phyloP scores from a whole-genome alignment of 1,140 invertebrate species.

The Pachypsylla venusta region DNA sequence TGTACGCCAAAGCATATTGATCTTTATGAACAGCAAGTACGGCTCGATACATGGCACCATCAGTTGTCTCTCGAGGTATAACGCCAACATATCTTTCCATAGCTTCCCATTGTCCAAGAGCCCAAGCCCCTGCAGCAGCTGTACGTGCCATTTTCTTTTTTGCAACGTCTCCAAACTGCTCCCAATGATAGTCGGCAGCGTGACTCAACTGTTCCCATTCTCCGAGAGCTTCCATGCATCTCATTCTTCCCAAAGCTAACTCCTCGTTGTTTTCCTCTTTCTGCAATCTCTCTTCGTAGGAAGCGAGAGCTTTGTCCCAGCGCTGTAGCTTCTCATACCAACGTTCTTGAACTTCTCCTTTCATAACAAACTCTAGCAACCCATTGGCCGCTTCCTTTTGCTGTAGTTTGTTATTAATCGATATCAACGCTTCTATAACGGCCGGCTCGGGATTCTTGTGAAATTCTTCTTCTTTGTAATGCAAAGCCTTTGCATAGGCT shows the following conservation, averaged over 20 bases:
- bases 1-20: slow-evolving; percentile 51
- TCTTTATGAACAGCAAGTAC: slow-evolving; percentile 83
- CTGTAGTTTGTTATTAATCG: slow-evolving; percentile 97
- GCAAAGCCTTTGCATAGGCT: slow-evolving; percentile 87
- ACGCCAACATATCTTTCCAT: slow-evolving; percentile 78
- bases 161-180: slow-evolving; percentile 45
- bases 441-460: slow-evolving; percentile 50
- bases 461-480: slow-evolving; percentile 98
- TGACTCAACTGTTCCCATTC: slow-evolving; percentile 86
- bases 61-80: slow-evolving; percentile 77
- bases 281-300: slow-evolving; percentile 58
- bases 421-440: slow-evolving; percentile 84
- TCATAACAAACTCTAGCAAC: slow-evolving; percentile 67
- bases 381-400: slow-evolving; percentile 91
- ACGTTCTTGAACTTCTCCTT: slow-evolving; percentile 72
- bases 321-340: slow-evolving; percentile 99
- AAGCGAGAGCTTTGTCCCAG: slow-evolving; percentile 87
- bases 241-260: slow-evolving; percentile 80
- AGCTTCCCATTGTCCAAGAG: slow-evolving; percentile 75
- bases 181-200: slow-evolving; percentile 61
- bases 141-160: slow-evolving; percentile 75
- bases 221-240: slow-evolving; percentile 90
- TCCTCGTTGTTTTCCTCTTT: slow-evolving; percentile 49
- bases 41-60: slow-evolving; percentile 89
- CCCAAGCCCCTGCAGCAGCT: slow-evolving; percentile 90